Conservation (phyloP, 2,113 vertebrate species). For the Chamaea fasciata region DNA sequence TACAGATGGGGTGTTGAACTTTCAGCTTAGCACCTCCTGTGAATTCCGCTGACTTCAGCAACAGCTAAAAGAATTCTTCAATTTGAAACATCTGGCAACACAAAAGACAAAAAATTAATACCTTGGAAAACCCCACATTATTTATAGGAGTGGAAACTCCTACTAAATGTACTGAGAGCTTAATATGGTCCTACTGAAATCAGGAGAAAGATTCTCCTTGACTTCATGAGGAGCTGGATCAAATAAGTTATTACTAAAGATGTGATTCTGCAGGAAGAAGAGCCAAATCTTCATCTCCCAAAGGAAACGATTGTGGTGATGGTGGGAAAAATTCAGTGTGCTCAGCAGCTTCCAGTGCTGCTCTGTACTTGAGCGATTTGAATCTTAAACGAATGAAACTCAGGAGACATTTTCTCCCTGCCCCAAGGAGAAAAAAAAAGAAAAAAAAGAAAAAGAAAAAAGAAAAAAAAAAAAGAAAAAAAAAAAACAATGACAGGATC, state of each 20-base stretch:
- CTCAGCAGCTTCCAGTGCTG: background rate
- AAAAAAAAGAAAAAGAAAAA: background rate
- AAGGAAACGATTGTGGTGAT: background rate
- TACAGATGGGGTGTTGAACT: slow-evolving; percentile 12
- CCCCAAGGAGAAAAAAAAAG: background rate
- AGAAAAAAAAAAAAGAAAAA: background rate
- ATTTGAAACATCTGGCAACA: background rate
- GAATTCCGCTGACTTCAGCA: slow-evolving; percentile 1
- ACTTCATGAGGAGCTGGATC: background rate
- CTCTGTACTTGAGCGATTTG: background rate
- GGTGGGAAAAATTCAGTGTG: background rate
- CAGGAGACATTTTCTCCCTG: background rate
- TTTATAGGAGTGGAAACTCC: background rate
- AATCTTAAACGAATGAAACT: background rate
- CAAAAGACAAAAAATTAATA: background rate
- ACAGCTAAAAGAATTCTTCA: background rate
- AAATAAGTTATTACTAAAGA: background rate
- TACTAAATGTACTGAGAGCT: background rate
- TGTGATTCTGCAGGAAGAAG: background rate
- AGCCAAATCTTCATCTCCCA: background rate
- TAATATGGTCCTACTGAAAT: background rate
- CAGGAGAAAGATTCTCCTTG: background rate
- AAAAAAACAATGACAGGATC: background rate
- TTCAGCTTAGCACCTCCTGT: background rate
- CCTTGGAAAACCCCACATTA: background rate